Base-by-base conservation (phyloP, 2,113 vertebrate genomes). In the Trematomus loennbergii region DNA sequence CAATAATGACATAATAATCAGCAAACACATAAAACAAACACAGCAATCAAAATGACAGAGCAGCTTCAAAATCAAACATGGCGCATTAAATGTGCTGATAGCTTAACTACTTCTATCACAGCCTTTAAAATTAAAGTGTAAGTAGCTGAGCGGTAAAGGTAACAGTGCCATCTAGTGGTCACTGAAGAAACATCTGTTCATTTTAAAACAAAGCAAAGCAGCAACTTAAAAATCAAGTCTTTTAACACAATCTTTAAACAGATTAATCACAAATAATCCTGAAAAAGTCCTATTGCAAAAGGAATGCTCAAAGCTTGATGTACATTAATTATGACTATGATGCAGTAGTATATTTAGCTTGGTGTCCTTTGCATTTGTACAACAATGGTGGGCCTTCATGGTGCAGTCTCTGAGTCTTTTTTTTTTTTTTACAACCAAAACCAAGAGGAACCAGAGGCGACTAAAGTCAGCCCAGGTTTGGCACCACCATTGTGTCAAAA, bases 141-240 rank as follows among this genome's bases (percentile, higher is more conserved):
- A 46, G 40, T 5, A 4, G 60, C 33, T 64, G 15, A 79, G 50
- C 52, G 36, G 60, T 61, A 78, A 66, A 46, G 45, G 46, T 4
- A 63, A 61, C 25, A 16, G 18, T 52, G 76, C 87, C 90, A 80
- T 81, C 91, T 87, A 57, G 73, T 90, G 91, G 79, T 63, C 48
- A 67, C 13, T 40, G 11, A 43, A 22, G 2, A 59, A 43, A 9
- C 43, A 55, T 49, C 50, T 55, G 58, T 57, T 60, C 1, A 22
- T 22, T 49, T 48, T 22, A 45, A 64, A 55, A 50, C 9, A 0
- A 53, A 40, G 11, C 18, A 52, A 66, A 33, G 11, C 10, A 59
- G 18, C 1, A 2, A 59, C 53, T 9, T 50, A 73, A 64, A 74
- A 60, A 29, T 29, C 29, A 29, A 66, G 9, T n/a, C 1, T 22